Conservation (phyloP, 2,113 vertebrate species). For the Chloroceryle aenea region DNA sequence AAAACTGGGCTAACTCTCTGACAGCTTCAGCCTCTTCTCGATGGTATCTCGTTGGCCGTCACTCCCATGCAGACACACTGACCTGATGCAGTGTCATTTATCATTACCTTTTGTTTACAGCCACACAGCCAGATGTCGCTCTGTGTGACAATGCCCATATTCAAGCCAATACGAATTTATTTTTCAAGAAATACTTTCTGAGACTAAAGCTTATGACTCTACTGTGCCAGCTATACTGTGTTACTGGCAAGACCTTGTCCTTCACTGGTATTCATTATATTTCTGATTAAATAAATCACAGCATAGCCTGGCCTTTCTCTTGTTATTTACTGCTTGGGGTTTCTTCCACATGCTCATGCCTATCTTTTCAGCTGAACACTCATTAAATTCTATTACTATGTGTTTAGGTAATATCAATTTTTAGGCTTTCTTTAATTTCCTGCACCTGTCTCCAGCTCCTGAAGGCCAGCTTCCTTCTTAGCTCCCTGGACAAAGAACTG, state of each 20-base stretch:
- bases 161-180: conserved; percentile 56
- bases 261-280: neutral
- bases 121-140: conserved; percentile 48
- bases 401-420: neutral
- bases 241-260: conserved; percentile 22
- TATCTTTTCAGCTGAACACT: neutral
- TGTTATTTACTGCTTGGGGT: neutral
- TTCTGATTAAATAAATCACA: conserved; percentile 2
- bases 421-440: neutral
- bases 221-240: neutral
- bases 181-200: conserved; percentile 3
- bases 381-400: neutral
- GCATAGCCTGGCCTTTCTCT: neutral
- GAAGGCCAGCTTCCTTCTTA: neutral
- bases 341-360: neutral
- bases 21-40: conserved; percentile 7
- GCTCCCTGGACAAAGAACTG: neutral
- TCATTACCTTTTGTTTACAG: conserved; percentile 71
- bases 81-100: conserved; percentile 42
- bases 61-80: neutral
- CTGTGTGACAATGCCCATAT: conserved; percentile 17
- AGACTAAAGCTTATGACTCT: neutral
- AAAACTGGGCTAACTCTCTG: neutral
- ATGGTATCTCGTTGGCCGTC: conserved; percentile 19
- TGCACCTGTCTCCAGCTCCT: neutral